Conservation (phyloP, 1,140 invertebrate genomes). For the Aphidius gifuensis region DNA sequence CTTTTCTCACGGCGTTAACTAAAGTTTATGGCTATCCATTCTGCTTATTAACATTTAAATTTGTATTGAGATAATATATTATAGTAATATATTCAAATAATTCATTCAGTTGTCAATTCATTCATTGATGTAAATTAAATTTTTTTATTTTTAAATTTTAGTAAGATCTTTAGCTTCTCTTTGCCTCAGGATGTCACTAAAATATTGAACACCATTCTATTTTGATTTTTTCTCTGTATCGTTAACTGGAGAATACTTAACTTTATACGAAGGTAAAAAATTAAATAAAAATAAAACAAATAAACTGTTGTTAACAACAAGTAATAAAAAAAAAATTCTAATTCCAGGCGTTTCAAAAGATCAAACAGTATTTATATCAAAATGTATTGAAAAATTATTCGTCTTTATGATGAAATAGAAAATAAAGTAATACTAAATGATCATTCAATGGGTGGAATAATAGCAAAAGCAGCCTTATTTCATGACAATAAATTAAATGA, state of each 20-base stretch:
- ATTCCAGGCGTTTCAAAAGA: slow-evolving; percentile 72
- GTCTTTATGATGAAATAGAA: slow-evolving; percentile 63
- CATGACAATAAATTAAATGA: slow-evolving; percentile 61
- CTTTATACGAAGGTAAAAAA: slow-evolving; percentile 46
- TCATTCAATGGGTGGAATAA: slow-evolving; percentile 89
- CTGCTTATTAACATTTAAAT: too few species aligned
- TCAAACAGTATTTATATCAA: slow-evolving; percentile 74
- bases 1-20: too few species aligned
- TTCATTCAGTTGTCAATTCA: background rate
- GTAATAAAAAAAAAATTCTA: slow-evolving; percentile 57
- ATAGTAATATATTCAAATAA: too few species aligned
- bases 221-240: slow-evolving; percentile 81
- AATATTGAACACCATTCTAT: slow-evolving; percentile 62
- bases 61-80: too few species aligned
- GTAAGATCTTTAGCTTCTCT: slow-evolving; percentile 86
- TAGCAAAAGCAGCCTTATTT: slow-evolving; percentile 70
- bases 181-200: slow-evolving; percentile 73
- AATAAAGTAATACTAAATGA: slow-evolving; percentile 74
- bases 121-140: slow-evolving; percentile 1
- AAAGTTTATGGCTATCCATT: too few species aligned
- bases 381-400: slow-evolving; percentile 69
- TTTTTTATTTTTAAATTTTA: slow-evolving; percentile 46
- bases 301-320: slow-evolving; percentile 58
- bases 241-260: slow-evolving; percentile 49
- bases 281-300: background rate